Evolutionary conservation across 2,797 vertebrate species (phyloP).

Genomic region (Melanotaenia trifasciata): DNA sequence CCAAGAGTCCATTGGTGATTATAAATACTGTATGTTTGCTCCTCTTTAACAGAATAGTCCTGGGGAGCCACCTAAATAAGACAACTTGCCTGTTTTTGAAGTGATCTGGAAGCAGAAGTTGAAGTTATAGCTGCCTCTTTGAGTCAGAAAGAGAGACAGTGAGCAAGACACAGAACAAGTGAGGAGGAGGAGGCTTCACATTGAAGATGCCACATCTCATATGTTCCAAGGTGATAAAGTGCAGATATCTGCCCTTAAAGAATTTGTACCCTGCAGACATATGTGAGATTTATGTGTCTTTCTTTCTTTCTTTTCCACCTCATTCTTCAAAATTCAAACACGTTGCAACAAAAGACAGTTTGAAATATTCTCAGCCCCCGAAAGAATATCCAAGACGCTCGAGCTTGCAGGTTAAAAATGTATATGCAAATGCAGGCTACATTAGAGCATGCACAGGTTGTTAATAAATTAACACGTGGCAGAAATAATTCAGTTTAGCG

Average conservation of each 20-base stretch:
- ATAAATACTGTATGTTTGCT: conserved; percentile 74
- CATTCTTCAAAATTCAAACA: conserved; percentile 71
- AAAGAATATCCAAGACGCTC: conserved; percentile 80
- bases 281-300: conserved; percentile 75
- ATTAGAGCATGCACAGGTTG: conserved; percentile 90
- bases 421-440: conserved; percentile 87
- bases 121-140: conserved; percentile 55
- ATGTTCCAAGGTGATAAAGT: conserved; percentile 79
- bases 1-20: conserved; percentile 61
- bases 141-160: conserved; percentile 27
- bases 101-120: conserved; percentile 46
- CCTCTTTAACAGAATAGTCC: conserved; percentile 57
- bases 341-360: conserved; percentile 67
- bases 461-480: conserved; percentile 93
- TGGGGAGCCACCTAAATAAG: conserved; percentile 68
- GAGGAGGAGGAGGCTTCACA: conserved; percentile 57
- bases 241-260: conserved; percentile 79
- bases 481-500: conserved; percentile 95
- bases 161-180: conserved; percentile 34
- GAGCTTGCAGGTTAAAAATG: conserved; percentile 87
- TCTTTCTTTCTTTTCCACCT: conserved; percentile 40
- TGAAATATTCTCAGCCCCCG: conserved; percentile 63
- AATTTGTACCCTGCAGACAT: conserved; percentile 78
- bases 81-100: conserved; percentile 52
- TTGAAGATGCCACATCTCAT: conserved; percentile 72